Evolutionary conservation across 2,888 invertebrate species (phyloP), one percentile per base, ranked within the genome.

Genomic region (Drepanosiphum platanoidis): DNA sequence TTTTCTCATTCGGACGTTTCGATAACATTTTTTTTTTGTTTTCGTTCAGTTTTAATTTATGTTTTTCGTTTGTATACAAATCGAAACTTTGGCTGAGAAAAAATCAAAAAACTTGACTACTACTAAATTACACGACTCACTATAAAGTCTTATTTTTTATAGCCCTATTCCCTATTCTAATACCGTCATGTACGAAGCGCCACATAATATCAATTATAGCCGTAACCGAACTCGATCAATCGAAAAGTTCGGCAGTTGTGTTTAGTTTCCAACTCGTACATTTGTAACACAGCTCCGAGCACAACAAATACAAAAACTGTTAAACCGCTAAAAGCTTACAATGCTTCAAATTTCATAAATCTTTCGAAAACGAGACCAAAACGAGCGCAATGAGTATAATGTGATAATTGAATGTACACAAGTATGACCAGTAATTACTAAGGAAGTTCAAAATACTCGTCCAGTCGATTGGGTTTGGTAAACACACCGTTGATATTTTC

Each of bases 211-310:
- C 22, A 74, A 5, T 52, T 22, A 52, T 52, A 52, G 18, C 46
- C 64, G 64, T 66, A 72, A 66, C 64, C 34, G 64, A 64, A 46
- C 46, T 32, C 18, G 64, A 74, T 83, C 64, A 74, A 74, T 83
- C 74, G 74, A 15, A 83, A 74, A 82, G 64, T 74, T 82, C 64
- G 42, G 32, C 42, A 71, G 74, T 82, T 18, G 27, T 18, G 2
- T 61, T 72, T 61, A 83, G 61, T 83, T 74, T 83, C 34, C 4
- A 74, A 74, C 74, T 83, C 74, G 32, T 82, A 82, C 30, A 82
- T 74, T 74, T 74, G 72, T 74, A 82, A 82, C 32, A 32, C n/a
- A n/a, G 8, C 42, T 34, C 11, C 64, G 0, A 46, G 46, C 66
- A 32, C 34, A 61, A 64, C 7, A 61, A 64, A 74, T 22, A 46